Evolutionary conservation across 2,888 invertebrate species (phyloP).

Genomic region (Chrysina gloriosa): DNA sequence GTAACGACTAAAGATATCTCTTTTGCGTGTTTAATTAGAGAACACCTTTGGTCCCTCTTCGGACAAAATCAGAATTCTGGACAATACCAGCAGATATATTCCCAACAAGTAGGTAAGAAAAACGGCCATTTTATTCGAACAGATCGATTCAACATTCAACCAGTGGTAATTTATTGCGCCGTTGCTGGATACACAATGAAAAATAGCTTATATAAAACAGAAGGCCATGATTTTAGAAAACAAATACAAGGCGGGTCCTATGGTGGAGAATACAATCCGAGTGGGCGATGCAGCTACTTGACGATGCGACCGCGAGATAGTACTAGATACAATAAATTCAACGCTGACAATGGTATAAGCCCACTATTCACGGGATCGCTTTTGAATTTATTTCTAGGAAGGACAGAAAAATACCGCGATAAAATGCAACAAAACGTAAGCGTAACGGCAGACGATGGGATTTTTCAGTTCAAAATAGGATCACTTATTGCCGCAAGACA

Average conservation of each 20-base stretch:
- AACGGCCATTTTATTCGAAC: slow-evolving; percentile 30
- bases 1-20: background rate
- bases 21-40: slow-evolving; percentile 8
- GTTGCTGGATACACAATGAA: slow-evolving; percentile 41
- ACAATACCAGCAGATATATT: slow-evolving; percentile 25
- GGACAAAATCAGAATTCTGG: background rate
- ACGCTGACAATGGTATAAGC: slow-evolving; percentile 51
- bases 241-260: slow-evolving; percentile 51
- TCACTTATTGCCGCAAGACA: slow-evolving; percentile 6
- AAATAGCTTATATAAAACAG: slow-evolving; percentile 45
- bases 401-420: slow-evolving; percentile 26
- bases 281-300: slow-evolving; percentile 53
- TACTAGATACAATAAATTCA: slow-evolving; percentile 49
- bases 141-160: slow-evolving; percentile 32
- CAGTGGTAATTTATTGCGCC: slow-evolving; percentile 34
- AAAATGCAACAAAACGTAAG: slow-evolving; percentile 24
- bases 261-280: slow-evolving; percentile 49
- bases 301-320: slow-evolving; percentile 52
- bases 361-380: slow-evolving; percentile 45
- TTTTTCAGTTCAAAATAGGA: slow-evolving; percentile 8
- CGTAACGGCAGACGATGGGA: slow-evolving; percentile 7
- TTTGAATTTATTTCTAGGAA: slow-evolving; percentile 36
- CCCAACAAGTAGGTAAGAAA: slow-evolving; percentile 32
- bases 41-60: background rate
- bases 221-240: slow-evolving; percentile 45